Base-by-base conservation (phyloP, 1,140 invertebrate species). In the Caerostris darwini region DNA sequence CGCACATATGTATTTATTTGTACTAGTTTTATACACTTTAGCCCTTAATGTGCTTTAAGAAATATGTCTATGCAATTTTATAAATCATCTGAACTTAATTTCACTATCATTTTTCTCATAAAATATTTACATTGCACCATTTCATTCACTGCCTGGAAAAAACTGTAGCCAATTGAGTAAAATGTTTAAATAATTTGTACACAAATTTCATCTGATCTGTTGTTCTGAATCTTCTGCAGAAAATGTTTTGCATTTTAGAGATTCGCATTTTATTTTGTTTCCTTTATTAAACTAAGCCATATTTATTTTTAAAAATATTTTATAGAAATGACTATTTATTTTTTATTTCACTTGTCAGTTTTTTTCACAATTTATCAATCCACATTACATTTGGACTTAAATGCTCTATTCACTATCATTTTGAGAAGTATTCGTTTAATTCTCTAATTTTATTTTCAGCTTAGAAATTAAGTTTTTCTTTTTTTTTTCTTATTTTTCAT, bases 11-110 rank as follows among this genome's bases (percentile, higher is more conserved):
- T 83, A 56, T 83, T 83, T 83, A 83, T 83, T 56, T 83, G 82
- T 83, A 83, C 54, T n/a, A n/a, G 14, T 56, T 83, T 83, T 83
- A 77, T 77, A 77, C 54, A 58, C 17, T n/a, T 19, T 83, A 83
- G 82, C 17, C 57, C 56, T 57, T 12, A 57, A 57, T n/a, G 19
- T 83, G 82, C 56, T 83, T 83, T 83, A 83, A 83, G 14, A 82
- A 64, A 34, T 19, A 53, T n/a, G 57, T 57, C 82, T 83, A 83
- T 83, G 82, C 82, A 83, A 83, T 83, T 83, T 83, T 83, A 58
- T 83, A 83, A 57, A 14, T 83, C 82, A 83, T 83, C 54, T 58
- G 82, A 57, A 83, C 53, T 83, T 83, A 10, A 83, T n/a, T 58
- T 83, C 34, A 77, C 71, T 50, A 77, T 77, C 50, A 77, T 77